Evolutionary conservation across 2,113 vertebrate genomes (phyloP).

Genomic region (Sinocyclocheilus grahami): DNA sequence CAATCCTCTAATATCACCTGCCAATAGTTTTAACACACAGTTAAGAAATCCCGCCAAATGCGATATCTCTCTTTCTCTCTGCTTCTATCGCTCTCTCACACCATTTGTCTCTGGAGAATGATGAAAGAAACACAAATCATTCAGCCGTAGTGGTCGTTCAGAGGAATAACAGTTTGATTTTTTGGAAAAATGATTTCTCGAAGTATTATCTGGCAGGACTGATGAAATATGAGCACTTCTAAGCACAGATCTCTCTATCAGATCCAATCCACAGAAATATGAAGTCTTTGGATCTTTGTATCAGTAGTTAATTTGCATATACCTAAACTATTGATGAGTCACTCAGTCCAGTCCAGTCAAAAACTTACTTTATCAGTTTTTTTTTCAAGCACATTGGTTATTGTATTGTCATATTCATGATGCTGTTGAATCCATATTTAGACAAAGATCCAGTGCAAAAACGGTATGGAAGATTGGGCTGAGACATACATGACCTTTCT

Average conservation of each 20-base stretch:
- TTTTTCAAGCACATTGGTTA: not conserved
- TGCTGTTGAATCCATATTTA: not conserved
- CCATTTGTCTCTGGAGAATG: constrained; percentile 43
- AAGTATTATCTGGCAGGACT: constrained; percentile 26
- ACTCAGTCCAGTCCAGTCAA: not conserved
- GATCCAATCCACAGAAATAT: constrained; percentile 16
- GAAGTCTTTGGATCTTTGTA: not conserved
- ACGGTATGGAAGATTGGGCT: not conserved
- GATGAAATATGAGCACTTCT: constrained; percentile 22
- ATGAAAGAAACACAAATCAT: constrained; percentile 39
- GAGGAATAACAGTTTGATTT: constrained; percentile 34
- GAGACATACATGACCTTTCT: not conserved
- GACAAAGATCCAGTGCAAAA: not conserved
- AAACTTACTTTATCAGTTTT: not conserved
- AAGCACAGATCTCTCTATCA: constrained; percentile 33
- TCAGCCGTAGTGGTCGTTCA: constrained; percentile 1
- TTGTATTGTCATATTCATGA: not conserved
- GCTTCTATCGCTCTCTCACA: constrained; percentile 3
- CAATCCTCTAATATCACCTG: constrained; percentile 29
- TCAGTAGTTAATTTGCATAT: not conserved
- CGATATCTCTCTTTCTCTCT: constrained; percentile 10
- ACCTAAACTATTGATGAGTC: not conserved
- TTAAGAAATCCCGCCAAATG: constrained; percentile 37
- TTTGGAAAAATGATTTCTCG: constrained; percentile 17
- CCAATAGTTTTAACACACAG: constrained; percentile 36